Percentiles rank a stretch among this genome's conserved stretches.
Evolutionary conservation across 2,113 vertebrate species (phyloP).

Genomic region (Leptosomus discolor): DNA sequence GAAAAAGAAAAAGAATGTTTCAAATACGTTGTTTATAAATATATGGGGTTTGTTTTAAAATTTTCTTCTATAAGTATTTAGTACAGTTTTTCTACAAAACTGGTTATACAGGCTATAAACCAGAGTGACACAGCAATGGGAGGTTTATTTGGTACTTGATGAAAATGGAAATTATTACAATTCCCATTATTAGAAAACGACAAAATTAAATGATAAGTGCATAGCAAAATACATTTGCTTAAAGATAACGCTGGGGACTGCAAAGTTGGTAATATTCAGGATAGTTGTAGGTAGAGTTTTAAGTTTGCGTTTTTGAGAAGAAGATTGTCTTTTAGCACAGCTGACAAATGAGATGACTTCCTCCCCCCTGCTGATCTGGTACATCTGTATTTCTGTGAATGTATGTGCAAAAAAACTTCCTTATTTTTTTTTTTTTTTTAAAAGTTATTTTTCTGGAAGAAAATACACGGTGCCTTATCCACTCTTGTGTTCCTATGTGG

Average conservation of each 20-base stretch:
- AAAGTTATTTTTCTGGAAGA: neutral
- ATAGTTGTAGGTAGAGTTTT: neutral
- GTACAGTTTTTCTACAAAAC: neutral
- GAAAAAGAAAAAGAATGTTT: neutral
- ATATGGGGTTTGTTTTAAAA: neutral
- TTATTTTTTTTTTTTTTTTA: neutral
- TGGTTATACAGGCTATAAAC: neutral
- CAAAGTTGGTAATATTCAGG: slow-evolving; percentile 24
- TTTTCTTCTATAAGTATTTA: neutral
- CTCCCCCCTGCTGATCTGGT: neutral
- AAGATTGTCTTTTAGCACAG: neutral
- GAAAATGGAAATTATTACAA: slow-evolving; percentile 6
- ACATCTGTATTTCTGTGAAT: neutral
- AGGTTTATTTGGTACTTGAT: neutral
- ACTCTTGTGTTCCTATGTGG: neutral
- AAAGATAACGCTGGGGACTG: slow-evolving; percentile 1
- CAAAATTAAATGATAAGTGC: slow-evolving; percentile 19
- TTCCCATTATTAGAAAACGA: neutral
- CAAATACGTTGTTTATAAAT: neutral
- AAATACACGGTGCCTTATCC: neutral
- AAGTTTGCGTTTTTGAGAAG: neutral
- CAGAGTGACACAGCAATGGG: neutral
- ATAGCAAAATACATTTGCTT: neutral
- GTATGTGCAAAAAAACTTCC: neutral
- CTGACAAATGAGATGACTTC: neutral